phyloP scores from a whole-genome alignment of 2,888 invertebrate species.

The Amblyjoppa proteus region DNA sequence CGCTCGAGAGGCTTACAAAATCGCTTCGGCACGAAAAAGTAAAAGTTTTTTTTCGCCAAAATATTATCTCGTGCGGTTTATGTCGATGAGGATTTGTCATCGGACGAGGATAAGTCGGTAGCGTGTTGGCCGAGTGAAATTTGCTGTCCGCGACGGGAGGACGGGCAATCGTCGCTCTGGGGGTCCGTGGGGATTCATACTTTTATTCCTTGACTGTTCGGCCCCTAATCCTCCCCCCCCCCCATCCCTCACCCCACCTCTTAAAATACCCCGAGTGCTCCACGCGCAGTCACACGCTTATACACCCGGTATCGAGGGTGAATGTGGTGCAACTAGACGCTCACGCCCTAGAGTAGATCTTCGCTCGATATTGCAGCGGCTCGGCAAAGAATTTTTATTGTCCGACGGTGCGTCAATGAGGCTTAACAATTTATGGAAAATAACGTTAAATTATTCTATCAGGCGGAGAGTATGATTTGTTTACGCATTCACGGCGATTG shows the following conservation, averaged over 20 bases:
- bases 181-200: slow-evolving; percentile 28
- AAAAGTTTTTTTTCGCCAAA: not conserved
- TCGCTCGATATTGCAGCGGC: slow-evolving; percentile 21
- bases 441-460: not conserved
- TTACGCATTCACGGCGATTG: not conserved
- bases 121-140: slow-evolving; percentile 10
- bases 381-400: not conserved
- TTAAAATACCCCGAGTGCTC: slow-evolving; percentile 52
- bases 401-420: not conserved
- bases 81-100: slow-evolving; percentile 31
- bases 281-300: slow-evolving; percentile 58
- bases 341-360: slow-evolving; percentile 58
- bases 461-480: not conserved
- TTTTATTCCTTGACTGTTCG: slow-evolving; percentile 39
- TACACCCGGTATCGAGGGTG: slow-evolving; percentile 52
- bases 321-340: slow-evolving; percentile 59
- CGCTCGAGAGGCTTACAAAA: slow-evolving; percentile 23
- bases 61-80: not conserved
- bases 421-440: not conserved
- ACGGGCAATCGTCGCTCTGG: slow-evolving; percentile 18
- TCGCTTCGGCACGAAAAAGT: slow-evolving; percentile 31
- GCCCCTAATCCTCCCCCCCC: slow-evolving; percentile 17
- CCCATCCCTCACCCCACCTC: slow-evolving; percentile 16
- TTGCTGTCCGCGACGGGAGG: not conserved
- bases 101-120: not conserved